These are phyloP conservation scores for Synanthedon vespiformis DNA, from an alignment of 2,888 invertebrate genomes.

Conservation along the genomic window DNA sequence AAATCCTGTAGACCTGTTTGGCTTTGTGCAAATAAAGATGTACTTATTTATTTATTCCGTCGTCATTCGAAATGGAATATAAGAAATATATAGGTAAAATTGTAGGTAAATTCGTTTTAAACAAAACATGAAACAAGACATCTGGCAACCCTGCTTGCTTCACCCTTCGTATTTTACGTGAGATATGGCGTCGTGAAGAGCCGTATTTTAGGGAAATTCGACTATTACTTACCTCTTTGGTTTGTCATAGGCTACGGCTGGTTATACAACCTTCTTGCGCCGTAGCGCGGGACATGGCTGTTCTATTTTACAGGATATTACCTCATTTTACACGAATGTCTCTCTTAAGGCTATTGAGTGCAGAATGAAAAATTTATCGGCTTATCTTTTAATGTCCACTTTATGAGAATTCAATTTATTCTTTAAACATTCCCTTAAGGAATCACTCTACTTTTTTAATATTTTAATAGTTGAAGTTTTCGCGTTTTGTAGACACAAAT, in stretches of 20 bases:
- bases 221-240: conserved; percentile 25
- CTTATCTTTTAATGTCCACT: background rate
- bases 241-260: conserved; percentile 12
- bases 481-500: too few relatives aligned
- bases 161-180: conserved; percentile 2
- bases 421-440: too few relatives aligned
- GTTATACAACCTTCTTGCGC: conserved; percentile 1
- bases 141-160: conserved; percentile 2
- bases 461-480: too few relatives aligned
- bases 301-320: conserved; percentile 2
- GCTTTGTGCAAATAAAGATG: too few relatives aligned
- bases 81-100: too few relatives aligned
- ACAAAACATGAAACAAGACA: background rate
- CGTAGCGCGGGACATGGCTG: conserved; percentile 1
- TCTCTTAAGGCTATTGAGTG: background rate
- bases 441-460: too few relatives aligned
- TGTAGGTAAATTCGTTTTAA: background rate
- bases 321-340: background rate
- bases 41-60: too few relatives aligned
- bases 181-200: conserved; percentile 8
- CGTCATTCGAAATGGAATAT: too few relatives aligned
- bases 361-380: background rate
- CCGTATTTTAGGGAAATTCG: conserved; percentile 36
- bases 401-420: too few relatives aligned
- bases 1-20: too few relatives aligned